Evolutionary conservation across 2,113 vertebrate species (phyloP).

Genomic region (Meleagris gallopavo): DNA sequence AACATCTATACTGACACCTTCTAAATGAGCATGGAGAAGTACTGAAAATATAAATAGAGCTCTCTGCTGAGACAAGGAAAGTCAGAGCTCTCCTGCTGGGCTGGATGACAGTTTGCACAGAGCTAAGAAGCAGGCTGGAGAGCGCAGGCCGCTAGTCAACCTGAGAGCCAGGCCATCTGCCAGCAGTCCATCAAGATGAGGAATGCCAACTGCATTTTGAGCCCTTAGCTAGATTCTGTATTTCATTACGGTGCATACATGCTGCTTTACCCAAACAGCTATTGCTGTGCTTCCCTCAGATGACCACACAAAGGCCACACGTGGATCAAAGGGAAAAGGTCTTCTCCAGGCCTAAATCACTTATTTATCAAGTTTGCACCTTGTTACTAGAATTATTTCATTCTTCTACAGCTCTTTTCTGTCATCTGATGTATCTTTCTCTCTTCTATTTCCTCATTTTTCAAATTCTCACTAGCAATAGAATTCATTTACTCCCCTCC

Average conservation of each 20-base stretch:
- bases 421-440: not conserved
- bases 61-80: not conserved
- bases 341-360: not conserved
- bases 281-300: rapidly evolving
- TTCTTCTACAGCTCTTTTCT: not conserved
- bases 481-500: not conserved
- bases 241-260: not conserved
- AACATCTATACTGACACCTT: not conserved
- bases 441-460: not conserved
- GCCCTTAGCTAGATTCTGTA: not conserved
- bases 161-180: slow-evolving; percentile 45
- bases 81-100: not conserved
- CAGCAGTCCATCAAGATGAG: slow-evolving; percentile 1
- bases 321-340: not conserved
- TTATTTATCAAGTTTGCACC: not conserved
- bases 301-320: not conserved
- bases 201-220: not conserved
- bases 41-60: not conserved
- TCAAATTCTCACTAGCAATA: not conserved
- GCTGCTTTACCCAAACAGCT: not conserved
- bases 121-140: not conserved
- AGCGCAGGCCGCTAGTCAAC: not conserved
- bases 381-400: not conserved
- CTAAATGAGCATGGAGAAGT: not conserved
- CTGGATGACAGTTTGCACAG: not conserved